Base-by-base conservation (phyloP, 2,888 invertebrate species). In the Cataglyphis rosenhaueri region DNA sequence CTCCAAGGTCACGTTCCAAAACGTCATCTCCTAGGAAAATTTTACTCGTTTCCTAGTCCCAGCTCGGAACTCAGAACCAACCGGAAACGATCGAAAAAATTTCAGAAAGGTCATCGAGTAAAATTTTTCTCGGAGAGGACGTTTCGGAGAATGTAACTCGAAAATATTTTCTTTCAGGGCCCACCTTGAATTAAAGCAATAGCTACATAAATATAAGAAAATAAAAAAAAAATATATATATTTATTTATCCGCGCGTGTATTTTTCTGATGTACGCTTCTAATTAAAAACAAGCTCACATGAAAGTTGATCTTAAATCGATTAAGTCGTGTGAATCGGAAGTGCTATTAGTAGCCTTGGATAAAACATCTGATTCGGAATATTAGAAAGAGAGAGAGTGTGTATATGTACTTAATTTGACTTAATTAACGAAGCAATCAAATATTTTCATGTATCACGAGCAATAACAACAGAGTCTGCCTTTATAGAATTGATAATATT, bases 331-430 rank as follows among this genome's bases (percentile, higher is more conserved):
- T 29, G 55, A 66, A 25, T 55, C 65, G 55, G 18, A 62, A 61
- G 52, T 70, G 48, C 68, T 66, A 41, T 55, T 70, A 74, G 90
- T 86, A 87, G 87, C 90, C 91, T 90, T 90, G 91, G 35, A 83
- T 86, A 84, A 71, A 89, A 88, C 88, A 86, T 78, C 84, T 85
- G 84, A 74, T 76, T 86, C 66, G 74, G 62, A 32, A 44, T 78
- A 78, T 79, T 75, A n/a, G 35, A 35, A 6, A 35, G 35, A 35
- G 35, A 35, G 35, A 76, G 90, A 38, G 44, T 8, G 52, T 8
- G 52, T 44, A 18, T 44, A 52, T 89, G 90, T 91, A 91, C 91
- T 91, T 91, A 91, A 90, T 91, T 86, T 64, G 83, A 89, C 87
- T 91, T 88, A 87, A 87, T 91, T 85, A 71, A 85, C 76, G 82